Evolutionary conservation across 1,140 invertebrate genomes (phyloP).

Genomic region (Thalassaphorura encarpata): DNA sequence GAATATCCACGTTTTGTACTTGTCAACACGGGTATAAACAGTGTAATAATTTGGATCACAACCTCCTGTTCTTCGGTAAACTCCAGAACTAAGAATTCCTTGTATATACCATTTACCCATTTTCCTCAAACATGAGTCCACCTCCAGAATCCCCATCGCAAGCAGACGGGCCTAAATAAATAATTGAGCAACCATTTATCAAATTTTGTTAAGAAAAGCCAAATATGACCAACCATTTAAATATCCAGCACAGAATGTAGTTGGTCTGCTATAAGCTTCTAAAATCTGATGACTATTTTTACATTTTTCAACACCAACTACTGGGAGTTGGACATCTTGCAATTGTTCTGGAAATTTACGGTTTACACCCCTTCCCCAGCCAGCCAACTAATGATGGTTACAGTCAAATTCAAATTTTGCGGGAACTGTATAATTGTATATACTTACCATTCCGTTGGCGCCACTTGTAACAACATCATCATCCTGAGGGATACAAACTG

Average conservation of each 20-base stretch:
- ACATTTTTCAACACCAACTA: not conserved
- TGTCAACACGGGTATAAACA: not conserved
- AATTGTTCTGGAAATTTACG: constrained; percentile 15
- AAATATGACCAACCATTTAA: constrained; percentile 5
- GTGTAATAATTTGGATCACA: constrained; percentile 8
- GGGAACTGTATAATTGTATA: no score
- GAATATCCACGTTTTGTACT: no score
- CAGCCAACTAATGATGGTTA: constrained; percentile 4
- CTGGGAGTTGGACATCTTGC: constrained; percentile 11
- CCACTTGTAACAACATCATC: not conserved
- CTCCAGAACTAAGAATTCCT: constrained; percentile 9
- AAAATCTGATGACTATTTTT: constrained; percentile 1
- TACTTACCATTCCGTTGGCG: constrained; percentile 1
- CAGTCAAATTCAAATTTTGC: no score
- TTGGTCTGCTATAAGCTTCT: not conserved
- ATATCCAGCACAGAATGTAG: constrained; percentile 21
- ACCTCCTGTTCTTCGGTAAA: not conserved
- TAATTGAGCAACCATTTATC: not conserved
- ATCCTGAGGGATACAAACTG: not conserved
- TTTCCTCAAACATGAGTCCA: not conserved
- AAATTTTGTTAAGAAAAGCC: not conserved
- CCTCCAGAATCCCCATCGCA: not conserved
- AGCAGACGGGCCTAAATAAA: not conserved
- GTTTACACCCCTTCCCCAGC: constrained; percentile 2
- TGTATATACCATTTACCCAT: not conserved